phyloP scores from a whole-genome alignment of 1,140 invertebrate species.

The Megalonaias nervosa region DNA sequence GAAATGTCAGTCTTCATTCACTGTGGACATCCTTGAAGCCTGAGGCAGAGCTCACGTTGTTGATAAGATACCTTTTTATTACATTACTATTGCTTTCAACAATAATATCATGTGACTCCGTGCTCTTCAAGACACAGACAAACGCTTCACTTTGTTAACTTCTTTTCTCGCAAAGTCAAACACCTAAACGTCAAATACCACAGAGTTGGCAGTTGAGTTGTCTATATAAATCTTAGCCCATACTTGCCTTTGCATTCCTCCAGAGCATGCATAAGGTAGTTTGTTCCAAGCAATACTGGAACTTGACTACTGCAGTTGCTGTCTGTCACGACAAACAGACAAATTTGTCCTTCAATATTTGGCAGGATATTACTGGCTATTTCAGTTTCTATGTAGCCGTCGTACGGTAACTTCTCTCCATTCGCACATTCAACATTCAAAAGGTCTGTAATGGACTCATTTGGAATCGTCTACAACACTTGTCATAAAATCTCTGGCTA shows the following conservation, averaged over 20 bases:
- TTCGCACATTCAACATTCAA: conserved; percentile 17
- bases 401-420: conserved; percentile 9
- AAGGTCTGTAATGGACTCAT: conserved; percentile 8
- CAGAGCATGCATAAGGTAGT: conserved; percentile 7
- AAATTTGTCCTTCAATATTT: neutral
- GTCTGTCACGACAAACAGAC: conserved; percentile 11
- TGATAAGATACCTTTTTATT: neutral
- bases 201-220: no score
- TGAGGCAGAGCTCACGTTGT: conserved; percentile 2
- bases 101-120: conserved; percentile 1
- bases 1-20: neutral
- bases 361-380: neutral
- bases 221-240: conserved; percentile 33
- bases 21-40: neutral
- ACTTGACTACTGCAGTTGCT: conserved; percentile 9
- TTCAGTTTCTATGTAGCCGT: conserved; percentile 25
- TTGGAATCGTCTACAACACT: conserved; percentile 3
- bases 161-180: conserved; percentile 2
- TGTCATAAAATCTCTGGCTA: conserved; percentile 22
- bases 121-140: conserved; percentile 12
- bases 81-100: neutral
- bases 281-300: conserved; percentile 11
- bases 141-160: conserved; percentile 1
- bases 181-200: no score
- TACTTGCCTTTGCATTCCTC: conserved; percentile 16